Percentiles rank a stretch among this genome's conserved stretches.
phyloP scores from a whole-genome alignment of 2,888 invertebrate genomes.

The Stenodera caucasica region DNA sequence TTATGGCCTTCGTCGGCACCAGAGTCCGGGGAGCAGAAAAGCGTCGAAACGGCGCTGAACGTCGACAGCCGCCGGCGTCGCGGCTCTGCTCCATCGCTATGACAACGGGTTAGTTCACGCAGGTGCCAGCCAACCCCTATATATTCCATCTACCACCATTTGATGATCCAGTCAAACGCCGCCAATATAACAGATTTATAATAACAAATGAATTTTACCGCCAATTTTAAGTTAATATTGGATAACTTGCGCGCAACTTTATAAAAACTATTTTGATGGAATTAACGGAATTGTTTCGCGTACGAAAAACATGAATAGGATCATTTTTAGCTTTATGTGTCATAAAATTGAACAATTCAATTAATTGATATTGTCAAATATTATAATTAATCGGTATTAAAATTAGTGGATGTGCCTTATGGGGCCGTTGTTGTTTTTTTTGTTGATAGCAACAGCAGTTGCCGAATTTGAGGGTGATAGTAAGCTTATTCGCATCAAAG shows the following conservation, averaged over 20 bases:
- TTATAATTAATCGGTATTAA: conserved; percentile 21
- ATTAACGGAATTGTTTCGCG: conserved; percentile 11
- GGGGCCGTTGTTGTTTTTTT: conserved; percentile 23
- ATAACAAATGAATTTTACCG: conserved; percentile 29
- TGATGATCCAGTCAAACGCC: conserved; percentile 40
- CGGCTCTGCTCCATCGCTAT: conserved; percentile 46
- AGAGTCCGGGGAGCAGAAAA: conserved; percentile 18
- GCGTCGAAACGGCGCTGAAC: conserved; percentile 22
- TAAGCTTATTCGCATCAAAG: conserved; percentile 54
- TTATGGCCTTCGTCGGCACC: conserved; percentile 15
- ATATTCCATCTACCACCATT: conserved; percentile 40
- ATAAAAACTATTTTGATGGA: conserved; percentile 8
- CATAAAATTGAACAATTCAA: conserved; percentile 31
- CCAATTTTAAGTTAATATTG: conserved; percentile 27
- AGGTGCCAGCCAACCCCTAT: conserved; percentile 48
- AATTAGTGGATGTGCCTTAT: conserved; percentile 24
- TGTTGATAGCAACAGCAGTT: conserved; percentile 27
- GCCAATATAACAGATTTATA: conserved; percentile 18
- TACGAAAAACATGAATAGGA: conserved; percentile 21
- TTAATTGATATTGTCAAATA: conserved; percentile 31
- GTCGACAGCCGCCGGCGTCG: conserved; percentile 42
- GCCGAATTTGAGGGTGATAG: conserved; percentile 39
- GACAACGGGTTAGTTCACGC: conserved; percentile 47
- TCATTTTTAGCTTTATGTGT: conserved; percentile 20
- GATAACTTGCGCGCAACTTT: conserved; percentile 19